Evolutionary conservation across 2,888 invertebrate species (phyloP).

Genomic region (Orthosia cruda): DNA sequence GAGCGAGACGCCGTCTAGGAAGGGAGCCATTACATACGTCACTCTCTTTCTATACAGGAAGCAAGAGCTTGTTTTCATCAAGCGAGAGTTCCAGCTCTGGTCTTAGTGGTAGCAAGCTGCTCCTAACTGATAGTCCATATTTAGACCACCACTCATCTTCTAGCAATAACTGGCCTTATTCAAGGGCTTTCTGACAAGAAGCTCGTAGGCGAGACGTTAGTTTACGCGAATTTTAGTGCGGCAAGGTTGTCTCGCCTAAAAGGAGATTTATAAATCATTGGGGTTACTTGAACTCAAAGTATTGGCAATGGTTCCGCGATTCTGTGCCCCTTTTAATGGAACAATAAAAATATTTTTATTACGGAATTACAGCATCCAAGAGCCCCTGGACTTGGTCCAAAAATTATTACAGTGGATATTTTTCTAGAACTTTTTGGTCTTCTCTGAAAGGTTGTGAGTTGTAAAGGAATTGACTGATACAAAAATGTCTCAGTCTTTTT

Average conservation of each 20-base stretch:
- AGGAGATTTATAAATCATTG: not conserved
- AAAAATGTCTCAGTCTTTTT: constrained; percentile 2
- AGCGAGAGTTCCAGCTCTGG: constrained; percentile 92
- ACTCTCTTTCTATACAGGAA: constrained; percentile 91
- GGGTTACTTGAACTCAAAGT: constrained; percentile 4
- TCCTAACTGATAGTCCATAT: constrained; percentile 92
- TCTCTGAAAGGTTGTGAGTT: constrained; percentile 33
- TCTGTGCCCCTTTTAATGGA: not conserved
- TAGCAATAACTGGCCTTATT: constrained; percentile 91
- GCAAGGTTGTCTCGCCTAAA: constrained; percentile 13
- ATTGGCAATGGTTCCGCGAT: constrained; percentile 1
- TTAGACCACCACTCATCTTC: constrained; percentile 91
- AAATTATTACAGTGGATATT: not conserved
- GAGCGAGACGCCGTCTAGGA: constrained; percentile 91
- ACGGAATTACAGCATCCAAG: not conserved
- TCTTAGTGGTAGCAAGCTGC: constrained; percentile 92
- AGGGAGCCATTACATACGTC: constrained; percentile 90
- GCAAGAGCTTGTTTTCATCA: constrained; percentile 92
- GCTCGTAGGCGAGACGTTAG: constrained; percentile 39
- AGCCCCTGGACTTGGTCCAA: not conserved
- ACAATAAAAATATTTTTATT: not conserved
- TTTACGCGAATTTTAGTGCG: constrained; percentile 40
- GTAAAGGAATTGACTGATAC: not conserved
- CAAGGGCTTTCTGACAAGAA: constrained; percentile 82
- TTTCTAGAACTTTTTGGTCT: not conserved